Evolutionary conservation across 2,797 vertebrate genomes (phyloP).

Genomic region (Sciurus carolinensis): DNA sequence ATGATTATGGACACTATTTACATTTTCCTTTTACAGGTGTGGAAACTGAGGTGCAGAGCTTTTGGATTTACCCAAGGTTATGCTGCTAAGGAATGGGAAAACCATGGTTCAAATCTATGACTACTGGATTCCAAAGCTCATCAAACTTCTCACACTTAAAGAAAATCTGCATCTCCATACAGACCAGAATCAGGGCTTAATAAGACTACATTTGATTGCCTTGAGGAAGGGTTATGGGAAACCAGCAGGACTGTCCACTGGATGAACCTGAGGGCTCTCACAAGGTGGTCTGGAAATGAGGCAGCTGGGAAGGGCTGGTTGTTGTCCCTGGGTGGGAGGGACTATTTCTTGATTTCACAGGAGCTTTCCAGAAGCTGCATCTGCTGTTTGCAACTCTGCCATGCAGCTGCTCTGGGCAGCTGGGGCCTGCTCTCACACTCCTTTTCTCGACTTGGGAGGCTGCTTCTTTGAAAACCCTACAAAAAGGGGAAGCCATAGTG

Average conservation of each 20-base stretch:
- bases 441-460: neutral
- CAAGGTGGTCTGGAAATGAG: neutral
- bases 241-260: neutral
- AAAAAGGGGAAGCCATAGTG: neutral
- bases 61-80: neutral
- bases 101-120: neutral
- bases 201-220: neutral
- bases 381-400: neutral
- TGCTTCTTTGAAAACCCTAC: constrained; percentile 41
- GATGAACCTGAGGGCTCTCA: neutral
- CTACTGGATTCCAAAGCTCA: neutral
- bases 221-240: neutral
- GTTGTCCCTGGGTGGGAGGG: neutral
- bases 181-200: neutral
- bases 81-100: neutral
- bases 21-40: neutral
- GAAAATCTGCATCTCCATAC: neutral
- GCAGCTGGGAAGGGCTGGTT: neutral
- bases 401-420: neutral
- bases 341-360: neutral
- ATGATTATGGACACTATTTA: neutral
- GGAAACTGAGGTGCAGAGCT: neutral
- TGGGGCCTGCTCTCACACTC: neutral
- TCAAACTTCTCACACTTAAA: neutral
- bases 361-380: neutral